Evolutionary conservation across 1,140 invertebrate species (phyloP), one percentile per base, ranked within the genome.

Genomic region (Drosophila ercepeae): DNA sequence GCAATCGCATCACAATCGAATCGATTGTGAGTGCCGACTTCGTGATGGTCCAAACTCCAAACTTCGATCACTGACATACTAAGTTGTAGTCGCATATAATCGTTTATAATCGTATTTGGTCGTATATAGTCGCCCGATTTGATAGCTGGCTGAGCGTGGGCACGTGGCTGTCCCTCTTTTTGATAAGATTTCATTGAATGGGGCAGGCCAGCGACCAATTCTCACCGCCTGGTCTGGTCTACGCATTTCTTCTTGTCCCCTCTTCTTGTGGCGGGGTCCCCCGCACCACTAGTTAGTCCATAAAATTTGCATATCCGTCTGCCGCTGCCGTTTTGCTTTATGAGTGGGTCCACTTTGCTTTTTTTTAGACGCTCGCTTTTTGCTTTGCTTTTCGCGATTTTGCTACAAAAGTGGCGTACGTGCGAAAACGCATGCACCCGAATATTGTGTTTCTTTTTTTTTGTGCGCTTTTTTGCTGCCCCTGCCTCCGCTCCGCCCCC

Each of bases 351-450:
- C 59, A 19, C 41, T 51, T 32, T 34, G 48, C 23, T 49, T 49
- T 27, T 60, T 44, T 76, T 72, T 44, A 57, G 58, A 53, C 27
- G 51, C 34, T 49, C 6, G 21, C 23, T 50, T 58, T 44, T 61
- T 34, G 50, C 53, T 41, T 29, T 49, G 52, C 39, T 76, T 52
- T 46, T 73, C 55, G 70, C 64, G 71, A 78, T n/a, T n/a, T n/a
- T n/a, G n/a, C n/a, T n/a, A 75, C 61, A 69, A 41, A 72, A 75
- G 60, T 90, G 89, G 89, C 84, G 84, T 90, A 90, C 89, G 89
- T 90, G 89, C 89, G 64, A 88, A 90, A 88, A 88, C 76, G 81
- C 89, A 90, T 90, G 89, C 89, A 89, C 61, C 75, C 79, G 64
- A 83, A 84, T 84, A 81, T 76, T 75, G 8, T 70, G 83, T 44